Conservation (phyloP, 2,113 vertebrate species). For the Muscicapa adusta region DNA sequence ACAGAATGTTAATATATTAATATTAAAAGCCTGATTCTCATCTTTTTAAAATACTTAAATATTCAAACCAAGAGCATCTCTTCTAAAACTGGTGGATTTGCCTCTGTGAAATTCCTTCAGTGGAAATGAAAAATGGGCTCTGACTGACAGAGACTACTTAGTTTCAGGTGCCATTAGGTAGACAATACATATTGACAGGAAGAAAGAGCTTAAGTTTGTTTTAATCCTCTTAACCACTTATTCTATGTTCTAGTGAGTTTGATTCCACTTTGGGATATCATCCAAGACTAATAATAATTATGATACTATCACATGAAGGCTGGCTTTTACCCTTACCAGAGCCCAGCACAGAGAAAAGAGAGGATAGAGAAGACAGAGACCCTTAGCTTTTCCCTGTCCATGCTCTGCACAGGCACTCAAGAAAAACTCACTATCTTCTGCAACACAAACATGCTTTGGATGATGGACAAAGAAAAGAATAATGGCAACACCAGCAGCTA, state of each 20-base stretch:
- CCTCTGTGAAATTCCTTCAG: neutral
- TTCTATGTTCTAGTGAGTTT: neutral
- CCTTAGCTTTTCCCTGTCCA: neutral
- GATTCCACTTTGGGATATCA: neutral
- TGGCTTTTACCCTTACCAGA: neutral
- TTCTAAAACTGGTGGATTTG: neutral
- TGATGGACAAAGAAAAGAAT: neutral
- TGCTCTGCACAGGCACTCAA: neutral
- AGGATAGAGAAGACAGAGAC: neutral
- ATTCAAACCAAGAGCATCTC: neutral
- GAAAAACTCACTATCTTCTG: neutral
- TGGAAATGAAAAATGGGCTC: neutral
- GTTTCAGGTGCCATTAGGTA: neutral
- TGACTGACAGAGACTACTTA: neutral
- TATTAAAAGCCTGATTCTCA: neutral
- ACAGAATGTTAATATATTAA: neutral
- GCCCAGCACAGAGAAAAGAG: neutral
- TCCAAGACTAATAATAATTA: constrained; percentile 33
- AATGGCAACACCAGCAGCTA: neutral
- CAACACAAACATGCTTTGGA: neutral
- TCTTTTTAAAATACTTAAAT: neutral
- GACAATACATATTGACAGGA: neutral
- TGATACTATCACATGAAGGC: neutral
- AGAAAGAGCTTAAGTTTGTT: neutral
- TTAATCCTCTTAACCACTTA: constrained; percentile 24